These are phyloP conservation scores for Camponotus pennsylvanicus DNA, from an alignment of 1,140 invertebrate species.

Conservation along the genomic window DNA sequence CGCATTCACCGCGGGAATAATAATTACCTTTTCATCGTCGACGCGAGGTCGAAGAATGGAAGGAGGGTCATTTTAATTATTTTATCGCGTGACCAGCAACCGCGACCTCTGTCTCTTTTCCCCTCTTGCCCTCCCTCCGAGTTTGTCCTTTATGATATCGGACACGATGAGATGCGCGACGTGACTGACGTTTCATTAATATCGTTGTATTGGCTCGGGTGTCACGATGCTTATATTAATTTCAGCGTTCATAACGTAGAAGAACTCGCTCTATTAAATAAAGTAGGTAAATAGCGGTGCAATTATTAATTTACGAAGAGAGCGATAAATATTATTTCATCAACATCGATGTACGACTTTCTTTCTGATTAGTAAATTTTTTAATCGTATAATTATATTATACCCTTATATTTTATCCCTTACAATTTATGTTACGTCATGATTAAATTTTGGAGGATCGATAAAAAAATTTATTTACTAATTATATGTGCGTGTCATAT, in stretches of 20 bases:
- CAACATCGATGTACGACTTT: not conserved
- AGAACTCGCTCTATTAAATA: conserved; percentile 55
- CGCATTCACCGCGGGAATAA: conserved; percentile 66
- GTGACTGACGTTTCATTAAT: conserved; percentile 76
- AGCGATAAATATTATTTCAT: conserved; percentile 35
- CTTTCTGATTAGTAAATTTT: not conserved
- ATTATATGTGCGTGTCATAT: too few species aligned
- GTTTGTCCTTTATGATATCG: conserved; percentile 64
- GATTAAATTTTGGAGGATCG: not conserved
- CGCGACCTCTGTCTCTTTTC: conserved; percentile 63
- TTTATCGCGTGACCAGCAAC: conserved; percentile 75
- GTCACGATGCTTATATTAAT: conserved; percentile 61
- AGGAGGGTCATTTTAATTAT: conserved; percentile 74
- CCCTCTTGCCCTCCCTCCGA: not conserved
- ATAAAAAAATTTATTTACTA: too few species aligned
- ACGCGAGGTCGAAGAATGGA: conserved; percentile 52
- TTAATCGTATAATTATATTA: not conserved
- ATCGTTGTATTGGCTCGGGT: conserved; percentile 54
- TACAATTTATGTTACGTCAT: not conserved
- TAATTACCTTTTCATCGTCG: conserved; percentile 74
- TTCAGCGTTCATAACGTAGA: conserved; percentile 27
- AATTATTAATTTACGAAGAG: conserved; percentile 17
- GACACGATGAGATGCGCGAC: conserved; percentile 64
- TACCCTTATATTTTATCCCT: not conserved
- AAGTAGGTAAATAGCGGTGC: conserved; percentile 43